Evolutionary conservation across 2,113 vertebrate species (phyloP), one percentile per base, ranked within the genome.

Genomic region (Perca flavescens): DNA sequence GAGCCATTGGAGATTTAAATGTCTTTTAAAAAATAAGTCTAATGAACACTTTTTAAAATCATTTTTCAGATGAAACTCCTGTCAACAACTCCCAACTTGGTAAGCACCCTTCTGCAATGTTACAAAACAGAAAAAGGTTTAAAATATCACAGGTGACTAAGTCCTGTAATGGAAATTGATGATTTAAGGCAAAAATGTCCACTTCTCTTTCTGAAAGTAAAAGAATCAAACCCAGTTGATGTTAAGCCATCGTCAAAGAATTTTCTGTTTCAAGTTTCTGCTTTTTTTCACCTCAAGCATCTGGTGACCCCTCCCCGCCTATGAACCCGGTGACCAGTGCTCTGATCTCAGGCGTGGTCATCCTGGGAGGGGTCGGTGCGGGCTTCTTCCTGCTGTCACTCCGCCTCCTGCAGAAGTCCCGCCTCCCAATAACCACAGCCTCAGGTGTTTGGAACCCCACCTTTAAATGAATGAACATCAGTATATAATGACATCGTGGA

Each of bases 51-150:
- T 79, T 66, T 46, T 17, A 12, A 69, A 49, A 31, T 82, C n/a
- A 14, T 92, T 74, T 95, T 92, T 57, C 91, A 99, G 98, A 99
- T 94, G 98, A 99, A 93, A 96, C 95, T 0, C 95, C 97, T 89
- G 96, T 94, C 90, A 98, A 97, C 94, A 99, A 97, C 92, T 98
- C 97, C 79, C 94, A 97, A 74, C 96, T 97, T 73, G 98, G 98
- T 99, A 97, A 97, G 97, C 1, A 53, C 6, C 36, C n/a, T 67
- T 22, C 61, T 7, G 13, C 34, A 52, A 61, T 53, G 22, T 69
- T 52, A 34, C 1, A 11, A 74, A 69, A 78, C 12, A 46, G 52
- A 52, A 22, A 68, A 49, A 58, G 43, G 15, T 80, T 60, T 64
- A 50, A 61, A 77, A 72, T 68, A 22, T 62, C 15, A 5, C 22